Evolutionary conservation across 2,797 vertebrate species (phyloP).

Genomic region (Sebastes nivosus): DNA sequence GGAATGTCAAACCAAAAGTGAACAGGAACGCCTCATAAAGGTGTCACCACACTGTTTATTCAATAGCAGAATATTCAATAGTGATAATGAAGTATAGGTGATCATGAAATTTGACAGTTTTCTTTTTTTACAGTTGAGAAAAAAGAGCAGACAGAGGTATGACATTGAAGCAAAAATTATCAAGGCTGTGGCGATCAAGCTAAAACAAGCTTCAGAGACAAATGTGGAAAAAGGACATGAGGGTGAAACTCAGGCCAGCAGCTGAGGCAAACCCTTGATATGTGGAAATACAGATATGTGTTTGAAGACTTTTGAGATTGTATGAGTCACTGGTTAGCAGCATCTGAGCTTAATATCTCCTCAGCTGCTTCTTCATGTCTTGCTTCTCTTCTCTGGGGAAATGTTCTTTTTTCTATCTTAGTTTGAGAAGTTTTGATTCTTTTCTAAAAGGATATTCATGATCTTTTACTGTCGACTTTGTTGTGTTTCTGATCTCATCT

Average conservation of each 20-base stretch:
- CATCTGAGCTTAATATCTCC: not conserved
- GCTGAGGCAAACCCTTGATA: not conserved
- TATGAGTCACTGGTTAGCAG: not conserved
- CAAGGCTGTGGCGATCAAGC: not conserved
- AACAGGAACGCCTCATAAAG: not conserved
- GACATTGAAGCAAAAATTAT: constrained; percentile 1
- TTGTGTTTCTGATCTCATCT: not conserved
- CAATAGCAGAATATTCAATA: not conserved
- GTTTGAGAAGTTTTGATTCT: constrained; percentile 10
- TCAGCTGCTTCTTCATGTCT: not conserved
- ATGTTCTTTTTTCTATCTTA: not conserved
- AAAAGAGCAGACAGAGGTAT: not conserved
- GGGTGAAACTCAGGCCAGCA: constrained; percentile 15
- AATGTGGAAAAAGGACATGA: not conserved
- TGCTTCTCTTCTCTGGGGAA: not conserved
- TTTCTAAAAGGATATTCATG: not conserved
- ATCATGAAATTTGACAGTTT: not conserved
- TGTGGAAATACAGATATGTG: not conserved
- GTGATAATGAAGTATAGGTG: not conserved
- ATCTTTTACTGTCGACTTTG: not conserved
- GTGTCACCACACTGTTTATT: not conserved
- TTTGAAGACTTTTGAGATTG: not conserved
- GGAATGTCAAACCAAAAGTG: not conserved
- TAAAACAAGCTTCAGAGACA: constrained; percentile 3
- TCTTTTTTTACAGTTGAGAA: not conserved